Base-by-base conservation (phyloP, 2,113 vertebrate genomes). In the Ailurus styani region DNA sequence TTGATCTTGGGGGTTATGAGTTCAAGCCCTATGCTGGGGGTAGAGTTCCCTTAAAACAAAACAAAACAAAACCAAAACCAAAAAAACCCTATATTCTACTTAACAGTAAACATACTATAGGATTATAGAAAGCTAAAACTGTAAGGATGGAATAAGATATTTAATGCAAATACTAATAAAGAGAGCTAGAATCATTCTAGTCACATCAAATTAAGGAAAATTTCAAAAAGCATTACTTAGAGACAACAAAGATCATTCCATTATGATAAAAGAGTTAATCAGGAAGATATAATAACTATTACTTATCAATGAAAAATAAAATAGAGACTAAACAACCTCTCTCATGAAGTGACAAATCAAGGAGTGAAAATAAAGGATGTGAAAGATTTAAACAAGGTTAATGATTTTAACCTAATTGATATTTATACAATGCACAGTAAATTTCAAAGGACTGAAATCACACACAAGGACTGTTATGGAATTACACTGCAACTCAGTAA, bases 361-460 rank as follows among this genome's bases (percentile, higher is more conserved):
- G 12, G 34, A 72, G 25, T 77, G 31, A 70, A 82, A 89, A 86
- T n/a, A 83, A 83, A 90, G 60, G 47, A 72, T 79, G 34, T 72
- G 10, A 6, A 87, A 62, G 42, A 81, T 82, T 70, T 95, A 78
- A 91, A 89, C 55, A 93, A 86, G n/a, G 86, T 78, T 78, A 90
- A 82, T 75, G 15, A 82, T 40, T 64, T 37, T 90, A 27, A 82
- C 37, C 45, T 87, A 91, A 66, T 0, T 94, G 64, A 50, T 70
- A 95, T 77, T 96, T 96, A 75, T 6, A 91, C 5, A 86, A 37
- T 50, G 25, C 18, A 95, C 9, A 78, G 14, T 42, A 90, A 88
- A 87, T 87, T 78, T 96, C 75, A 95, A 93, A 95, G 62, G 27
- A 40, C 13, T 83, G 23, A 27, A 95, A 85, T 66, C n/a, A 90